Base-by-base conservation (phyloP, 92 coral and sea anemone species). In the Pocillopora grandis region DNA sequence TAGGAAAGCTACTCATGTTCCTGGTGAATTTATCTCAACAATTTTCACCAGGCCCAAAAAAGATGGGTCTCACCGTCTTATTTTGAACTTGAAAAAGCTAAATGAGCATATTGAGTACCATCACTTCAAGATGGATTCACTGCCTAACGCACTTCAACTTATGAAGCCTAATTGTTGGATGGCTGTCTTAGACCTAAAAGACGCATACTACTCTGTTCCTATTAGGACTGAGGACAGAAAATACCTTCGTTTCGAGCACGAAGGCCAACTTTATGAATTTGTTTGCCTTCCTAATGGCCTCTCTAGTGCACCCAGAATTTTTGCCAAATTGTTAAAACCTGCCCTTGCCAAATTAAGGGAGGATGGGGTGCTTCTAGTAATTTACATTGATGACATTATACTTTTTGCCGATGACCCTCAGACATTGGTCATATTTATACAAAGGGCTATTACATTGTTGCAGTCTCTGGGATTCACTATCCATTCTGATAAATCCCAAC, bases 311-410 rank as follows among this genome's bases (percentile, higher is more conserved):
- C n/a, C n/a, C n/a, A n/a, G n/a, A n/a, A n/a, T n/a, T n/a, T n/a
- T n/a, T n/a, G n/a, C n/a, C n/a, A n/a, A n/a, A n/a, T n/a, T n/a
- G n/a, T n/a, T n/a, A n/a, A n/a, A n/a, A n/a, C n/a, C n/a, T n/a
- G n/a, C n/a, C n/a, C n/a, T n/a, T n/a, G n/a, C n/a, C n/a, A n/a
- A n/a, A n/a, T n/a, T n/a, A n/a, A n/a, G n/a, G n/a, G n/a, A n/a
- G n/a, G n/a, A n/a, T n/a, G n/a, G 93, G 2, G 88, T 81, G 61
- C 55, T 90, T 33, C 61, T 90, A 0, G 85, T 74, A 3, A 71
- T 16, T 35, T 84, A 87, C 58, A 90, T 90, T 27, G 88, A 83
- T 83, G 93, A 87, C 67, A 71, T 83, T 37, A 82, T 80, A n/a
- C 80, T 90, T 9, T 82, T 80, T 42, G 87, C 90, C 10, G 85